Conservation (phyloP, 2,113 vertebrate genomes). For the Lagenorhynchus albirostris region DNA sequence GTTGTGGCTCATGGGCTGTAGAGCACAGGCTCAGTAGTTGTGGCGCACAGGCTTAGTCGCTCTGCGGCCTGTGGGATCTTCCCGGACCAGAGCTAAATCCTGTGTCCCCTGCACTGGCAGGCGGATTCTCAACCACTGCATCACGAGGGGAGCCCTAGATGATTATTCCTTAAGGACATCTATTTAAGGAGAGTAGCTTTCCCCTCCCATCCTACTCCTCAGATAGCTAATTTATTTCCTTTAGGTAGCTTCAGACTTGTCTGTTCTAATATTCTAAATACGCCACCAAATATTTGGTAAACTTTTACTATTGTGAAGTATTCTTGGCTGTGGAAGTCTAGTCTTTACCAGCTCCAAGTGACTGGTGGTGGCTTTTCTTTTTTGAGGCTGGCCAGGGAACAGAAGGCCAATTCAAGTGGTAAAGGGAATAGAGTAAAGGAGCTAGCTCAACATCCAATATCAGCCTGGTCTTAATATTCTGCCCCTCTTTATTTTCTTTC, state of each 20-base stretch:
- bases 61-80: no score
- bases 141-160: not conserved
- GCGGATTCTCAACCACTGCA: no score
- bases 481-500: not conserved
- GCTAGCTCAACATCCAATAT: not conserved
- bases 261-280: slow-evolving; percentile 4
- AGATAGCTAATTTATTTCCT: slow-evolving; percentile 52
- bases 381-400: not conserved
- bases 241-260: slow-evolving; percentile 27
- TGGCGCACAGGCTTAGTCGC: no score
- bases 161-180: slow-evolving; percentile 11
- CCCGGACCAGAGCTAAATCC: no score
- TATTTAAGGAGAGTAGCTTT: slow-evolving; percentile 11
- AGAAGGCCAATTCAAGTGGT: not conserved
- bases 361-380: slow-evolving; percentile 25
- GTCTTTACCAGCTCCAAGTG: not conserved
- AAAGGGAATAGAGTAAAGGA: not conserved
- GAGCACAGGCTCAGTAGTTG: no score
- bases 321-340: not conserved
- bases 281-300: not conserved
- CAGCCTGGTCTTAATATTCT: not conserved
- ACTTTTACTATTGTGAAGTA: slow-evolving; percentile 30
- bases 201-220: not conserved
- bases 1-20: no score
- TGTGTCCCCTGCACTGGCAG: no score